Evolutionary conservation across 2,888 invertebrate genomes (phyloP), one percentile per base, ranked within the genome.

Genomic region (Listrodromus nycthemerus): DNA sequence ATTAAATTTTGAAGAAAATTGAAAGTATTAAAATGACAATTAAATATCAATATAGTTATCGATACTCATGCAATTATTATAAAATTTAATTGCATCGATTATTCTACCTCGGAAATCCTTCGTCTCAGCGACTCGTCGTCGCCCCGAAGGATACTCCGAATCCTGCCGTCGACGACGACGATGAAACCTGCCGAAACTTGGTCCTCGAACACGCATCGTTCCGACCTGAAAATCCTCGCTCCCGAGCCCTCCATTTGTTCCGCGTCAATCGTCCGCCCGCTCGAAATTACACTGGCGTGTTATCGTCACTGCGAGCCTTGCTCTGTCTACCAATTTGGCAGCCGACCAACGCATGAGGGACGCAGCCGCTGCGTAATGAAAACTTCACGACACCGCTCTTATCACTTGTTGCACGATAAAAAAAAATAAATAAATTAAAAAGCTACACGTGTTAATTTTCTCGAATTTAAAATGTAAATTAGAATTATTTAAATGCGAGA

Each of bases 161-260:
- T 96, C 86, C 94, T 94, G 19, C 96, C 96, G 89, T 95, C 93
- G 1, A 90, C 90, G 73, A 94, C 92, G 27, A 96, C 95, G 48
- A 96, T 91, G 84, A 96, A 94, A 7, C 89, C 90, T 24, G 91
- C 87, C 61, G 82, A 75, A 24, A 90, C 79, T 41, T 85, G 74
- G 24, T 88, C 81, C 2, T 86, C 83, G n/a, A 91, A 82, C 67
- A 91, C 88, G 13, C 85, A 86, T 78, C 85, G 86, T 82, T 86
- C 66, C 8, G 90, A 89, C 55, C 86, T 41, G 52, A 89, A 79
- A 81, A 85, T 69, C 65, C 41, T 79, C n/a, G 30, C 61, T 13
- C 10, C 33, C 6, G 24, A 61, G 61, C 52, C 55, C 16, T 58
- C 71, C 84, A 84, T 84, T 84, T 30, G 13, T 41, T 41, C 24